Evolutionary conservation across 2,797 vertebrate genomes (phyloP).

Genomic region (Falco concolor): DNA sequence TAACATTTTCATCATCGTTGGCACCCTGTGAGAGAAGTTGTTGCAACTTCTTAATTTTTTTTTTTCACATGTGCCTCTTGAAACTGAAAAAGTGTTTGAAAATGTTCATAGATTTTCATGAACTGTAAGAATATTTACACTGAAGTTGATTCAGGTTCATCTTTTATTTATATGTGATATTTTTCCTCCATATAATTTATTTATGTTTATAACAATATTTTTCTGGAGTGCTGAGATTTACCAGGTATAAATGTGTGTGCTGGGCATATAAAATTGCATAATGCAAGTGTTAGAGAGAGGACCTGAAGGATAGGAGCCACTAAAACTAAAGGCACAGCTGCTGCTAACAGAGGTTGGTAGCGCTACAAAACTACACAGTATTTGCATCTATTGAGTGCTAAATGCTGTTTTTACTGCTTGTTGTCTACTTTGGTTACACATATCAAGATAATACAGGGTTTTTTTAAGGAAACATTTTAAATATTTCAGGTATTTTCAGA

Average conservation of each 20-base stretch:
- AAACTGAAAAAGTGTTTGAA: not conserved
- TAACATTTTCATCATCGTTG: not conserved
- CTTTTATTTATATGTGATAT: conserved; percentile 1
- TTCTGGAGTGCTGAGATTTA: not conserved
- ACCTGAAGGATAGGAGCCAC: not conserved
- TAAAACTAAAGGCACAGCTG: not conserved
- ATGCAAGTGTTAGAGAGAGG: not conserved
- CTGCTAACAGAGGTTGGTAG: not conserved
- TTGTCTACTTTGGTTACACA: not conserved
- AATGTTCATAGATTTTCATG: not conserved
- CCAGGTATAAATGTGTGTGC: not conserved
- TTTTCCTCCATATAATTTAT: not conserved
- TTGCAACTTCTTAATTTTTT: not conserved
- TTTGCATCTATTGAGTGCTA: not conserved
- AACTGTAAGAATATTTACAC: not conserved
- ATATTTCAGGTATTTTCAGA: not conserved
- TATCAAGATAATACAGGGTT: not conserved
- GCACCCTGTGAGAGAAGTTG: not conserved
- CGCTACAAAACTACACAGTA: not conserved
- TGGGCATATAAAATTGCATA: not conserved
- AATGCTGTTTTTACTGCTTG: not conserved
- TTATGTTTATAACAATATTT: not conserved
- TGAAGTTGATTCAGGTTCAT: not conserved
- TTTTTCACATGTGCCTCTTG: not conserved
- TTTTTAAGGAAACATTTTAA: not conserved